Conservation (phyloP, 2,888 invertebrate genomes). For the Diachrysia chrysitis region DNA sequence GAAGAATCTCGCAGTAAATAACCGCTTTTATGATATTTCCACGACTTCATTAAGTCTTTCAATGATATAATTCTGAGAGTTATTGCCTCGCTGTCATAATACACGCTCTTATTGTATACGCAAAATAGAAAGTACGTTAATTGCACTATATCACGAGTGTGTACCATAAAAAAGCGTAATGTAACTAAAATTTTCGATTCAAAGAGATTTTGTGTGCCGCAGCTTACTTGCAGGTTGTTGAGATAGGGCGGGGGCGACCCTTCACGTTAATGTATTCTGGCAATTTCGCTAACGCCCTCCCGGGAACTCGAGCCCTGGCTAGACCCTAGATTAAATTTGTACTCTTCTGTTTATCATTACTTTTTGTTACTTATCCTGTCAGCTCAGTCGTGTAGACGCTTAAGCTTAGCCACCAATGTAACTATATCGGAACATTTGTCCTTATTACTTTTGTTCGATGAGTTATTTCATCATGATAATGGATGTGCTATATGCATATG, state of each 20-base stretch:
- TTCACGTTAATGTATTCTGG: slow-evolving; percentile 83
- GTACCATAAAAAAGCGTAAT: slow-evolving; percentile 44
- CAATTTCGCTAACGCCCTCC: slow-evolving; percentile 78
- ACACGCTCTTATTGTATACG: slow-evolving; percentile 54
- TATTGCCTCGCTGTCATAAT: slow-evolving; percentile 61
- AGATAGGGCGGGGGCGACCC: slow-evolving; percentile 79
- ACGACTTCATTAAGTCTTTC: slow-evolving; percentile 77
- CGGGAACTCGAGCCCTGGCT: slow-evolving; percentile 69
- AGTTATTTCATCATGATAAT: background rate
- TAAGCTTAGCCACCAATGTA: slow-evolving; percentile 46
- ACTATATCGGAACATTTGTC: slow-evolving; percentile 20
- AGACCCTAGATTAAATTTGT: slow-evolving; percentile 82
- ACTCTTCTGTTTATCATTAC: slow-evolving; percentile 77
- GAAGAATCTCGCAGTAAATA: slow-evolving; percentile 77
- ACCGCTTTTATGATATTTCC: slow-evolving; percentile 74
- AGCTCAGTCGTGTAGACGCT: slow-evolving; percentile 53
- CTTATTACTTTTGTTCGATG: background rate
- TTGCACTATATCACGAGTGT: slow-evolving; percentile 48
- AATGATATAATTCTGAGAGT: slow-evolving; percentile 69
- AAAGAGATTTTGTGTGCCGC: slow-evolving; percentile 67
- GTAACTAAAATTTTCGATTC: slow-evolving; percentile 68
- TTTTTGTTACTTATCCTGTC: slow-evolving; percentile 71
- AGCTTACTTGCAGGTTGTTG: slow-evolving; percentile 80
- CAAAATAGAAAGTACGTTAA: slow-evolving; percentile 58
- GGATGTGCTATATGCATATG: no score